These are phyloP conservation scores for Okapia johnstoni DNA, from an alignment of 2,113 vertebrate genomes.

Conservation along the genomic window DNA sequence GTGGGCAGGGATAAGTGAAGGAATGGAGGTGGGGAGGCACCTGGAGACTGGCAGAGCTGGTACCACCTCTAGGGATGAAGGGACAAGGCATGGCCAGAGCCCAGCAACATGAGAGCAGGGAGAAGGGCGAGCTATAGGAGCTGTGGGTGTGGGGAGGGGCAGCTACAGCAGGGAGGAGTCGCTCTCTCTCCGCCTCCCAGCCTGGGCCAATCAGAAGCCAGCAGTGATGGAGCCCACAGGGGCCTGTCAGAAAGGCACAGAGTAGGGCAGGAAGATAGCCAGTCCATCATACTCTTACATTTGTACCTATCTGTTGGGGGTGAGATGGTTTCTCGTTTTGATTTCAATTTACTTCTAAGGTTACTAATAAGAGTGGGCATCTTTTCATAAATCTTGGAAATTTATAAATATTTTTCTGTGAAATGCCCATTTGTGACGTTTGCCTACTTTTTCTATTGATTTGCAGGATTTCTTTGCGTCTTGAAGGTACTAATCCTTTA, in stretches of 20 bases:
- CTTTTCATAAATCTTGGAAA: background rate
- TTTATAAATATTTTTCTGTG: background rate
- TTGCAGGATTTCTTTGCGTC: background rate
- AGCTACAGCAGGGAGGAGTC: no score
- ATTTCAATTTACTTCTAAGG: background rate
- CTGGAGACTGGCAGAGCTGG: background rate
- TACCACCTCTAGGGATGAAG: no score
- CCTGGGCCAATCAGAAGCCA: background rate
- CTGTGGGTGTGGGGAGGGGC: background rate
- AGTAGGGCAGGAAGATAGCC: background rate
- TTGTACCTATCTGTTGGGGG: background rate
- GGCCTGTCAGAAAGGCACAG: background rate
- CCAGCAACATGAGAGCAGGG: rapidly evolving
- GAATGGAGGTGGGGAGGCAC: background rate
- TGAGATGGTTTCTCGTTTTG: background rate
- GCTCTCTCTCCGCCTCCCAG: background rate
- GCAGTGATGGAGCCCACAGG: rapidly evolving
- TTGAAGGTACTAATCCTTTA: background rate
- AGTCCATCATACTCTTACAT: rapidly evolving
- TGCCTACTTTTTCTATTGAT: background rate
- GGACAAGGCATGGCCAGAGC: background rate
- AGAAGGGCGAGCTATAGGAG: background rate
- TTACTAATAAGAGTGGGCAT: background rate
- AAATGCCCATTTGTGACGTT: background rate
- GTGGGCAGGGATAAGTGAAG: background rate